Conservation (phyloP, 2,113 vertebrate genomes). For the Alouatta palliata region DNA sequence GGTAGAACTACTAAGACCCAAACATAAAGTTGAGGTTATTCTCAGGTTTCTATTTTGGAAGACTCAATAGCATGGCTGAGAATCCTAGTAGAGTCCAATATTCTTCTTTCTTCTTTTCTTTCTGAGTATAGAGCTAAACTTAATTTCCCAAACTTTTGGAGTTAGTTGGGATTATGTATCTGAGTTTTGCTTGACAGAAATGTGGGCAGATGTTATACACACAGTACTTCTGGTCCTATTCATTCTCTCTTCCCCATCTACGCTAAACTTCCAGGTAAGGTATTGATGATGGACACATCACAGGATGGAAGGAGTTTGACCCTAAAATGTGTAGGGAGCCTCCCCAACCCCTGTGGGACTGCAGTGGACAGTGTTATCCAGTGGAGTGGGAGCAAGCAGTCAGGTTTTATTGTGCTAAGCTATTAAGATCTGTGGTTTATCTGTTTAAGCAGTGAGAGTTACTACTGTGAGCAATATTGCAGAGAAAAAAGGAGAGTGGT, state of each 20-base stretch:
- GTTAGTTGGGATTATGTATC: no score
- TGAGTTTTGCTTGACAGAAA: not conserved
- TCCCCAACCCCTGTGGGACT: accelerated
- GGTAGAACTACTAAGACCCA: not conserved
- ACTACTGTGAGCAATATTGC: not conserved
- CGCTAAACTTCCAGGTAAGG: not conserved
- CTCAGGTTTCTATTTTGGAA: not conserved
- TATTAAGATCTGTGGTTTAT: not conserved
- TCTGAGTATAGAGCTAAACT: not conserved
- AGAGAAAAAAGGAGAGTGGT: not conserved
- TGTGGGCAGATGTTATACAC: not conserved
- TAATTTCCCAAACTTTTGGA: not conserved
- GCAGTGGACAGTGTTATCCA: not conserved
- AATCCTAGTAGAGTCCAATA: not conserved
- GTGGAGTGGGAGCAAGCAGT: not conserved
- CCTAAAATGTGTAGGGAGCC: not conserved
- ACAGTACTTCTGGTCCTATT: not conserved
- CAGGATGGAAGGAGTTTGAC: not conserved
- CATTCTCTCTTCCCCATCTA: not conserved
- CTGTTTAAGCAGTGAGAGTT: not conserved
- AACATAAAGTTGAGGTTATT: not conserved
- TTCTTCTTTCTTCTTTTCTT: not conserved
- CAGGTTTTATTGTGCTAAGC: not conserved
- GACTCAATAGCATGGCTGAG: not conserved
- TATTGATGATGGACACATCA: not conserved